Evolutionary conservation across 2,888 invertebrate genomes (phyloP), one percentile per base, ranked within the genome.

Genomic region (Gerris lacustris): DNA sequence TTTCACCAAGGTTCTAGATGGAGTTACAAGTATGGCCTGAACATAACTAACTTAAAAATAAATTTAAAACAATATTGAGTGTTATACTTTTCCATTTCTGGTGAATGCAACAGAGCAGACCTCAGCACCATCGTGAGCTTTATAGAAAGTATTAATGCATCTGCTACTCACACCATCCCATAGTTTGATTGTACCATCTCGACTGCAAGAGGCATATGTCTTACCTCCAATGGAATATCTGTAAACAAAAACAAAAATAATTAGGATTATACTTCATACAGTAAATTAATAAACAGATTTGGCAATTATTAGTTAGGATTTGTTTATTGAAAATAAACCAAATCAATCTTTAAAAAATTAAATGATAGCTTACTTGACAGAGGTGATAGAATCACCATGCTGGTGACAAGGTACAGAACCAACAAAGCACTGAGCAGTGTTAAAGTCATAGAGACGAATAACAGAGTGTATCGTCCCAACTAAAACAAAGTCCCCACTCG

Each of bases 141-240:
- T 90, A 0, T 87, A 82, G 79, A 98, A 96, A 0, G 96, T 96
- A 79, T 95, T 96, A 74, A 98, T 88, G 78, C 97, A 97, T 44
- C 87, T 86, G 79, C 88, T 89, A 6, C 96, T 96, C 0, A 98
- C 92, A 0, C 94, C 97, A 81, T 99, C 98, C 98, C 98, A 99
- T 0, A 99, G 82, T 80, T 97, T 97, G 6, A 99, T 93, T 71
- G 88, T 86, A 0, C 98, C 98, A 79, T 99, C 98, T 73, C 90
- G 89, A 72, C 96, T 93, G 67, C 91, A 91, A 0, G 94, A 91
- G 0, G 93, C 96, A 81, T 86, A 92, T 72, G 87, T 81, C 77
- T 87, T 86, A 2, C 87, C 91, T 80, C 88, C 88, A 0, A 85
- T 84, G 31, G 88, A 86, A 83, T 88, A 90, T 76, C 83, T 82